These are phyloP conservation scores for Cephalophus harveyi DNA, from an alignment of 2,113 vertebrate species.

Conservation along the genomic window DNA sequence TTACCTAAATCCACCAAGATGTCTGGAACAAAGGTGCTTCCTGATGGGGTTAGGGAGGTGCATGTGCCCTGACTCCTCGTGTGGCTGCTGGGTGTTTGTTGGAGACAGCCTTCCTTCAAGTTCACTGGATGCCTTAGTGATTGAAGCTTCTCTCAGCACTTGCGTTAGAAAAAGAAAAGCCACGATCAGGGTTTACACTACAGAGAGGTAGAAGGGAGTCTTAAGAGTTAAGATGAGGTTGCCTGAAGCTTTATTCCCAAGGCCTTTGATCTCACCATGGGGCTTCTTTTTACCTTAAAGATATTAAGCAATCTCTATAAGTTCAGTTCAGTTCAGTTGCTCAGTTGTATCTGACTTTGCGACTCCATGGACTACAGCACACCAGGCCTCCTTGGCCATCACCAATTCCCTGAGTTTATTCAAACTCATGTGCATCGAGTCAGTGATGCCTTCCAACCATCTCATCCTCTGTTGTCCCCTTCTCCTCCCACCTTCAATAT, in stretches of 20 bases:
- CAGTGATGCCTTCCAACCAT: no score
- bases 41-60: not conserved
- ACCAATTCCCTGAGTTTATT: not conserved
- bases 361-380: not conserved
- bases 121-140: not conserved
- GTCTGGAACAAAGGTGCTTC: not conserved
- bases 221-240: not conserved
- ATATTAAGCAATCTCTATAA: not conserved
- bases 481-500: no score
- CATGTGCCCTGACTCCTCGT: not conserved
- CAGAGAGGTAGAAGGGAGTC: not conserved
- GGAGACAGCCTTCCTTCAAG: not conserved
- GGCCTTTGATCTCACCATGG: not conserved
- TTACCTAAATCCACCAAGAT: not conserved
- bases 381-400: not conserved
- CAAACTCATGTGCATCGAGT: not conserved
- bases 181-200: not conserved
- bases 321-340: not conserved
- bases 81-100: not conserved
- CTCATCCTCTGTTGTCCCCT: no score
- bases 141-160: not conserved
- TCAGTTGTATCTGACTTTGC: not conserved
- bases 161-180: not conserved
- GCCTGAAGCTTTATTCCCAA: not conserved
- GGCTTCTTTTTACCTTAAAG: not conserved